Evolutionary conservation across 2,113 vertebrate genomes (phyloP).

Genomic region (Ranitomeya variabilis): DNA sequence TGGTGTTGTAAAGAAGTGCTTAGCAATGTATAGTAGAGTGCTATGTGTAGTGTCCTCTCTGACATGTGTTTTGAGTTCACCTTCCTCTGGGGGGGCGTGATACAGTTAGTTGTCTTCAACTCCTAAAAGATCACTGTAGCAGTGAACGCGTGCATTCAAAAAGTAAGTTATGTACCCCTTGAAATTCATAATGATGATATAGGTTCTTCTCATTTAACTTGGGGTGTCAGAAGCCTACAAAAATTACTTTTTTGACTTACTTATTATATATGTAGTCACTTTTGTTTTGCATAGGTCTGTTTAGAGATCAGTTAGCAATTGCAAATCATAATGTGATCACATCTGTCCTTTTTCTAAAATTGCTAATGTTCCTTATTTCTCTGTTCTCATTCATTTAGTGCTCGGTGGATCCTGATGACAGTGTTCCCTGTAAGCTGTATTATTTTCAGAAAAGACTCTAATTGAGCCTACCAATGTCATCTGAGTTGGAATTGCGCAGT

Average conservation of each 20-base stretch:
- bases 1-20: no score
- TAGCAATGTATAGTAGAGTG: no score
- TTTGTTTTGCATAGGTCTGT: not conserved
- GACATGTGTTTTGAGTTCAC: no score
- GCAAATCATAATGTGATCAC: not conserved
- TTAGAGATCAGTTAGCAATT: no score
- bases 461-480: constrained; percentile 46
- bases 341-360: not conserved
- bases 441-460: constrained; percentile 31
- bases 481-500: constrained; percentile 24
- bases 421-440: not conserved
- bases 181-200: not conserved
- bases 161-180: no score
- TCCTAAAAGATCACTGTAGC: not conserved
- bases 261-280: not conserved
- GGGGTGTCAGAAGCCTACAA: not conserved
- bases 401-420: constrained; percentile 7
- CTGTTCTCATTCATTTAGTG: not conserved
- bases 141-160: not conserved
- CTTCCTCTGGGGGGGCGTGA: no score
- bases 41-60: no score
- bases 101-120: not conserved
- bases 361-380: not conserved
- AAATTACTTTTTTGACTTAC: not conserved
- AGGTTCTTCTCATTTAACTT: no score